Conservation (phyloP, 92 coral and sea anemone species). For the Palythoa caribaeorum region DNA sequence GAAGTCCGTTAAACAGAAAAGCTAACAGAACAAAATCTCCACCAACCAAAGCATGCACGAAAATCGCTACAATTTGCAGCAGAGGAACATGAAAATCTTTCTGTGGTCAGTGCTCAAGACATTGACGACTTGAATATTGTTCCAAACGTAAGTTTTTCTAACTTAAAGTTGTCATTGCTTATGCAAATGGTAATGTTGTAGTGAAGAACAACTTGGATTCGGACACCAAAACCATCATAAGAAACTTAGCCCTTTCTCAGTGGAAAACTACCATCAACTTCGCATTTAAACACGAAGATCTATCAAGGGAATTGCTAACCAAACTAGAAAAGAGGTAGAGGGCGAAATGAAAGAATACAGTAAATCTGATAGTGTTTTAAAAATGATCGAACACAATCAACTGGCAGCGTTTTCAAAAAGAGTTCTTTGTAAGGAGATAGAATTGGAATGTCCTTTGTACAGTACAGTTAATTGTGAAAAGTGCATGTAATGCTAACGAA, state of each 20-base stretch:
- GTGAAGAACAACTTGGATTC: no score
- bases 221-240: no score
- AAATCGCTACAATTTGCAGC: no score
- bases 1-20: no score
- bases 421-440: constrained; percentile 45
- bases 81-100: no score
- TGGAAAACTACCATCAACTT: constrained; percentile 47
- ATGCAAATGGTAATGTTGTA: no score
- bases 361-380: constrained; percentile 54
- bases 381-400: constrained; percentile 46
- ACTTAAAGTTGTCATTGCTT: no score
- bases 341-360: constrained; percentile 44
- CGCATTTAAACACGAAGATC: constrained; percentile 41
- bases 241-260: constrained; percentile 4
- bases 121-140: no score
- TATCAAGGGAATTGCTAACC: constrained; percentile 43
- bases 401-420: constrained; percentile 58
- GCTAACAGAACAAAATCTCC: no score
- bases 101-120: no score
- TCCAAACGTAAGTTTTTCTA: no score
- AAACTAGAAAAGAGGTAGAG: constrained; percentile 33
- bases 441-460: constrained; percentile 51
- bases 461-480: constrained; percentile 31
- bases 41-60: no score
- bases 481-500: constrained; percentile 11